Conservation (phyloP, 2,797 vertebrate species). For the Ptychobarbus kaznakovi region DNA sequence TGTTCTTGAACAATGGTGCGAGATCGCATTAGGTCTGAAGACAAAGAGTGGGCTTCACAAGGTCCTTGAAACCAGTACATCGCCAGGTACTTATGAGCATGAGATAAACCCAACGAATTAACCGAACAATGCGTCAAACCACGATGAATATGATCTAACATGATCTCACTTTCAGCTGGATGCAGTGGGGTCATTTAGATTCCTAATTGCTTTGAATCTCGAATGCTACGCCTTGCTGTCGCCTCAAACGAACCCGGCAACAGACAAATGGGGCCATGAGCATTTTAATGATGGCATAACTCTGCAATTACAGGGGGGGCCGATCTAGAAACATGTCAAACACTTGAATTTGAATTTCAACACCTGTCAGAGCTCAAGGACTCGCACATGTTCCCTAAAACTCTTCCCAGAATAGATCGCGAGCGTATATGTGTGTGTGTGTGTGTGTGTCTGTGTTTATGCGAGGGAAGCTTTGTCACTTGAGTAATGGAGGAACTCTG, state of each 20-base stretch:
- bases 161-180: slow-evolving; percentile 24
- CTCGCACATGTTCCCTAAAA: slow-evolving; percentile 50
- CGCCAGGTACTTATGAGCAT: neutral
- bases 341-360: slow-evolving; percentile 57
- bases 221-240: slow-evolving; percentile 35
- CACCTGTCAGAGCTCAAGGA: slow-evolving; percentile 54
- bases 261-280: slow-evolving; percentile 54
- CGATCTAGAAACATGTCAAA: slow-evolving; percentile 61
- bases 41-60: slow-evolving; percentile 17
- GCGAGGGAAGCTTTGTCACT: slow-evolving; percentile 69
- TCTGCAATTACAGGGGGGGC: slow-evolving; percentile 32
- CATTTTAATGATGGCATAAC: slow-evolving; percentile 57
- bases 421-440: neutral
- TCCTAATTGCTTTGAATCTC: slow-evolving; percentile 55
- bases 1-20: slow-evolving; percentile 36
- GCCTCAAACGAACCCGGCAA: slow-evolving; percentile 42
- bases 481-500: slow-evolving; percentile 77
- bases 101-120: slow-evolving; percentile 26
- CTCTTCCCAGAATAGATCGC: slow-evolving; percentile 50
- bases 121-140: neutral
- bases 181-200: slow-evolving; percentile 49
- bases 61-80: slow-evolving; percentile 30
- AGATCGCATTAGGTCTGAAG: slow-evolving; percentile 32
- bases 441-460: slow-evolving; percentile 3
- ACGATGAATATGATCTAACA: slow-evolving; percentile 3